These are phyloP conservation scores for Alentia gelatinosa DNA, from an alignment of 2,888 invertebrate species.

Conservation along the genomic window DNA sequence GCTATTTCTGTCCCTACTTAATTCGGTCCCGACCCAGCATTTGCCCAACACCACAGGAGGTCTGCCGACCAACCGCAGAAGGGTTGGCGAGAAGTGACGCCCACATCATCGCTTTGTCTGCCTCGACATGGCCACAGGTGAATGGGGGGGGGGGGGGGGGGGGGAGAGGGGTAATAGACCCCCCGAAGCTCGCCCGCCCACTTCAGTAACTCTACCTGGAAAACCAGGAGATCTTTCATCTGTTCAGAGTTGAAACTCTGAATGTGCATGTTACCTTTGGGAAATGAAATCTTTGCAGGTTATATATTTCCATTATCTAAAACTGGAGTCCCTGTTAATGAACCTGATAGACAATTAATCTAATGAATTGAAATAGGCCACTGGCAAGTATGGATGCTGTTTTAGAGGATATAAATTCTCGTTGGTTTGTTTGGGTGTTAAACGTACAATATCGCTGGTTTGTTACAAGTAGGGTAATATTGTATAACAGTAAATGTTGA, in stretches of 20 bases:
- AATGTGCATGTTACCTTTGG: neutral
- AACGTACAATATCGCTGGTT: too few relatives aligned
- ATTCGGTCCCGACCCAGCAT: neutral
- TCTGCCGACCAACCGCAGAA: neutral
- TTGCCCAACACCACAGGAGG: neutral
- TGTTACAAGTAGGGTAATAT: too few relatives aligned
- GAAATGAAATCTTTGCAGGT: neutral
- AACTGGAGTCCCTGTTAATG: too few relatives aligned
- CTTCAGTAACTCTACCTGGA: neutral
- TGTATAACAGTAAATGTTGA: too few relatives aligned
- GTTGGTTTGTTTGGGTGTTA: too few relatives aligned
- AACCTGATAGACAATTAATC: too few relatives aligned
- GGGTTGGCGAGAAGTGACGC: neutral
- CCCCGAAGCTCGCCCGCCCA: neutral
- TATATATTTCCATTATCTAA: too few relatives aligned
- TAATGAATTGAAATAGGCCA: too few relatives aligned
- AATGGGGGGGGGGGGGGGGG: slow-evolving; percentile 33
- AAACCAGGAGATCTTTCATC: neutral
- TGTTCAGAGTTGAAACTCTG: neutral
- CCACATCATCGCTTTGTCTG: neutral
- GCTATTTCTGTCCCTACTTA: neutral
- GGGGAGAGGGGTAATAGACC: neutral
- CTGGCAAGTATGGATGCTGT: too few relatives aligned
- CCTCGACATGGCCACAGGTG: neutral
- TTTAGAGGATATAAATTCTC: too few relatives aligned